These are phyloP conservation scores for Ophion slaviceki DNA, from an alignment of 2,888 invertebrate species.

Conservation along the genomic window DNA sequence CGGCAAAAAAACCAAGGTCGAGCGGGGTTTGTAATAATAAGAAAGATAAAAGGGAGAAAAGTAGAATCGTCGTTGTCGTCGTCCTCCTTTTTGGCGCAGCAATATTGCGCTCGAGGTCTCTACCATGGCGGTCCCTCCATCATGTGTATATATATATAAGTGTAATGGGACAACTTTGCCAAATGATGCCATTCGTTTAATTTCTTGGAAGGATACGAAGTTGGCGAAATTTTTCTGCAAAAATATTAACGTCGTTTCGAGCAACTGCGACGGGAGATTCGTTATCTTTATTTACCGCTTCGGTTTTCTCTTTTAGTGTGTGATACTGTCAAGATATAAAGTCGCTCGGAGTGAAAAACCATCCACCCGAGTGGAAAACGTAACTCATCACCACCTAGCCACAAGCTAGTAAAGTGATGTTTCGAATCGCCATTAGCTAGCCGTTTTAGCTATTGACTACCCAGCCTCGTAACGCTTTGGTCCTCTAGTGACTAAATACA, in stretches of 20 bases:
- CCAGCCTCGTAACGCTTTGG: no score
- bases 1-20: constrained; percentile 43
- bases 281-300: constrained; percentile 43
- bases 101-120: constrained; percentile 72
- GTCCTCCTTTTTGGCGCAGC: constrained; percentile 61
- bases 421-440: no score
- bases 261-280: constrained; percentile 53
- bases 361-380: not conserved
- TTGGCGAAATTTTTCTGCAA: constrained; percentile 73
- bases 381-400: no score
- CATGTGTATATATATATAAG: constrained; percentile 10
- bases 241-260: constrained; percentile 74
- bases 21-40: constrained; percentile 35
- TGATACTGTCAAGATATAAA: not conserved
- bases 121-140: constrained; percentile 48
- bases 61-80: constrained; percentile 46
- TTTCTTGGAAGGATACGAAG: constrained; percentile 77
- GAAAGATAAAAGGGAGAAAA: constrained; percentile 64
- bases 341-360: not conserved
- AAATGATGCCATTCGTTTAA: constrained; percentile 81
- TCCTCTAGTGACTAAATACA: no score
- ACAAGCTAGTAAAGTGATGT: no score
- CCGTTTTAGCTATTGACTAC: no score
- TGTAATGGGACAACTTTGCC: constrained; percentile 79
- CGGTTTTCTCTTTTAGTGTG: constrained; percentile 7